phyloP scores from a whole-genome alignment of 2,113 vertebrate genomes.

The Canis aureus region DNA sequence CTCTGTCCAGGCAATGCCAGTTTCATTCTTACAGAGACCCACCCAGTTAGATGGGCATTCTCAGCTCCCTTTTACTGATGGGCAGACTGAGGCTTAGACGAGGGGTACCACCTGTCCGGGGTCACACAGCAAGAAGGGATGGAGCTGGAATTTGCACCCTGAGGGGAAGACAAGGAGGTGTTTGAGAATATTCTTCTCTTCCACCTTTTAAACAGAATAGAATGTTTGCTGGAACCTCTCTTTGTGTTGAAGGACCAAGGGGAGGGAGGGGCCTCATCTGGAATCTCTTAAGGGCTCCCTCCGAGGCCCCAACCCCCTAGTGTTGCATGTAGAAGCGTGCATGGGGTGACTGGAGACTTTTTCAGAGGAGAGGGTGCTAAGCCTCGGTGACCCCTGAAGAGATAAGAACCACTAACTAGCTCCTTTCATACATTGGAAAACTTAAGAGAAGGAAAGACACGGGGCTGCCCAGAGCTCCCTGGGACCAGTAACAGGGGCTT shows the following conservation, averaged over 20 bases:
- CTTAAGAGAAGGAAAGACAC: background rate
- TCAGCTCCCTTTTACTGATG: background rate
- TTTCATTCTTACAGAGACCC: background rate
- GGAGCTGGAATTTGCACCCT: background rate
- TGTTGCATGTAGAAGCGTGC: background rate
- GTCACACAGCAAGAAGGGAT: background rate
- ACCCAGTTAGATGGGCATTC: background rate
- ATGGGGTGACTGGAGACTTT: background rate
- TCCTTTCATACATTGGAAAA: background rate
- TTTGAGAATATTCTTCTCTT: background rate
- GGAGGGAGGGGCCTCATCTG: background rate
- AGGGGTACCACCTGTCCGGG: background rate
- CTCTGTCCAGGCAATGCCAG: background rate
- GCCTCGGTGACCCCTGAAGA: background rate
- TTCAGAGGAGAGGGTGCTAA: background rate
- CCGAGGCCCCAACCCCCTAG: rapidly evolving
- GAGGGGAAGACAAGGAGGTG: background rate
- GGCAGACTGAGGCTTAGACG: background rate
- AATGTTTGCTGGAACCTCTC: background rate
- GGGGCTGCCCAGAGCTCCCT: background rate
- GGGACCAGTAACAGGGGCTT: background rate
- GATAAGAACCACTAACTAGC: background rate
- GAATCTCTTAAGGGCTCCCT: background rate
- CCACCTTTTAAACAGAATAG: background rate
- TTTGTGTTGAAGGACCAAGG: background rate